Base-by-base conservation (phyloP, 1,140 invertebrate species). In the Drosophila fuyamai region DNA sequence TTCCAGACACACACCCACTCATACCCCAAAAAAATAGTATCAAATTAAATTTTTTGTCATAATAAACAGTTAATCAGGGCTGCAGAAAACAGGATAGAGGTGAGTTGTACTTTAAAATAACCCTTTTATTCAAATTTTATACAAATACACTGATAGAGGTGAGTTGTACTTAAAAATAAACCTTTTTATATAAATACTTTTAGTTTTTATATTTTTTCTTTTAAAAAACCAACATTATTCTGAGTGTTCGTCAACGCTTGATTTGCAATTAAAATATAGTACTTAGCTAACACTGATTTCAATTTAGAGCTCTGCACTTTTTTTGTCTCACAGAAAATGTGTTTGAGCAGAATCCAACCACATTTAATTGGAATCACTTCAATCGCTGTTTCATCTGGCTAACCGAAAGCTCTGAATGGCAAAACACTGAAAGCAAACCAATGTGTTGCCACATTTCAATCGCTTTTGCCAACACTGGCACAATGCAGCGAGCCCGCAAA, bases 31-130 rank as follows among this genome's bases (percentile, higher is more conserved):
- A 82, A 66, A 16, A 14, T 4, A 62, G 51, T 76, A 62, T 88
- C 59, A 82, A 82, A 86, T 86, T 82, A 70, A 78, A 51, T 60
- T 72, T 68, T 72, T 72, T 72, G 68, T 50, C 54, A 47, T n/a
- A 76, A 79, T 84, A 79, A 84, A 55, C 73, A 63, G 76, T 83
- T 84, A 78, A 84, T 71, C 81, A 66, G 81, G 81, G 76, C n/a
- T 79, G 62, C 32, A 58, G 57, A 38, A 41, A 57, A 36, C 23
- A 27, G 12, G 14, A 18, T 14, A 53, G 5, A 57, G 41, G 55
- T 61, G 29, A 32, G 29, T 7, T 7, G 29, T 32, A 8, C 29
- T 32, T 32, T 1, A 32, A 32, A 32, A 32, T 8, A 32, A 7
- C 29, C 7, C 29, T 32, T 32, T 32, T 32, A 1, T 0, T 7